Evolutionary conservation across 2,888 invertebrate species (phyloP), one percentile per base, ranked within the genome.

Genomic region (Drosophila kanekoi): DNA sequence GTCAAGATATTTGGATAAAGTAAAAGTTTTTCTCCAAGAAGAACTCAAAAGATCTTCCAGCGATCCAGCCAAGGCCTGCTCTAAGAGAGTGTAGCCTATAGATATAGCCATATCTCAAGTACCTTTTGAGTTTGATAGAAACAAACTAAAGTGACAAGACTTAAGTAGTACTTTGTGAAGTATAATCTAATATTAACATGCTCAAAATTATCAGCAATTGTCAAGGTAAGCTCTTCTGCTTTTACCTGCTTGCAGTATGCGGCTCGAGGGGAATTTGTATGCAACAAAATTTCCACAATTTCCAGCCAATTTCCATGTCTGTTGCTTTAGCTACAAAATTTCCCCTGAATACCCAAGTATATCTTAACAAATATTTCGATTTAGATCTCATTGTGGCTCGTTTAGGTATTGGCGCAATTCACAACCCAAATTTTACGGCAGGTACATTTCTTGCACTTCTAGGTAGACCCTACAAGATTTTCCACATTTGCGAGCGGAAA

Each of bases 391-490:
- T 23, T 18, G 8, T 10, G 10, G 28, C n/a, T 35, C 3, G 32
- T 32, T 49, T 70, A 47, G 41, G 73, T 64, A 48, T 20, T 40
- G 14, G 1, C 6, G 14, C 43, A 1, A 1, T 16, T 4, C 3
- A 10, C 13, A 10, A 28, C 11, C 40, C 11, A 28, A 28, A 14
- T 45, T 10, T 13, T 11, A 10, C 5, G 1, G 9, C 28, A 56
- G 69, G 69, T 60, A 56, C 8, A 10, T 10, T 58, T 20, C 3
- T 20, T 9, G n/a, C 6, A n/a, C n/a, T 32, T 6, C 14, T 54
- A 60, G 54, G 28, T 48, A 56, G 10, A 14, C 16, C n/a, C n/a
- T 3, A 4, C n/a, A n/a, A n/a, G n/a, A n/a, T n/a, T n/a, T n/a
- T n/a, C n/a, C n/a, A n/a, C n/a, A n/a, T n/a, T n/a, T n/a, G n/a